Evolutionary conservation across 2,888 invertebrate species (phyloP).

Genomic region (Onthophagus sagittarius): DNA sequence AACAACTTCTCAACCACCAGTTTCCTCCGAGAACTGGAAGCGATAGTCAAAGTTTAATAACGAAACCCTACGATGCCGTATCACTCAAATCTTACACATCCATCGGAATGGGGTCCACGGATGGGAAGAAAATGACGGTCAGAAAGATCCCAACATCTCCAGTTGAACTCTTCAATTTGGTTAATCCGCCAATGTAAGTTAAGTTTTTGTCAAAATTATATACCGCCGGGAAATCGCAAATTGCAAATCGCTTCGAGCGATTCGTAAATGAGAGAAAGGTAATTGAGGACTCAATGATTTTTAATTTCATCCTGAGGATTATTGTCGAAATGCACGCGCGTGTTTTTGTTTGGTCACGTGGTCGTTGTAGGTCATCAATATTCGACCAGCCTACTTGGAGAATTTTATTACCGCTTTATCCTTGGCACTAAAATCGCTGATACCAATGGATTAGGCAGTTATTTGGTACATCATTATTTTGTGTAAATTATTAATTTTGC

Average conservation of each 20-base stretch:
- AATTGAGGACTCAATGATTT: not conserved
- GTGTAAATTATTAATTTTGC: not conserved
- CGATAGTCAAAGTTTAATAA: conserved; percentile 57
- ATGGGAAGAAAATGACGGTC: conserved; percentile 81
- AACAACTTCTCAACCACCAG: not conserved
- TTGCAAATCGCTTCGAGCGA: too few relatives aligned
- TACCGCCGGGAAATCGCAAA: not conserved
- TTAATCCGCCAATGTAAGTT: conserved; percentile 78
- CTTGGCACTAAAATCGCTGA: not conserved
- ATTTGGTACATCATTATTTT: not conserved
- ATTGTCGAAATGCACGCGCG: not conserved
- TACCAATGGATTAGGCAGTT: not conserved
- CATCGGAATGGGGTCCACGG: conserved; percentile 85
- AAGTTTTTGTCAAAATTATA: not conserved
- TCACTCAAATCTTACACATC: conserved; percentile 78
- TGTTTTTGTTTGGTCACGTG: not conserved
- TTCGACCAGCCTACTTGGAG: not conserved
- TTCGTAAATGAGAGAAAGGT: not conserved
- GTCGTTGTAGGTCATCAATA: not conserved
- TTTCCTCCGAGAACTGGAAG: conserved; percentile 31
- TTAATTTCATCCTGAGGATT: not conserved
- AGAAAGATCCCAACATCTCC: conserved; percentile 81
- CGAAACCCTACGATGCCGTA: conserved; percentile 58
- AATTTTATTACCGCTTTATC: not conserved
- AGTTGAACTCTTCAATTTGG: conserved; percentile 79